Evolutionary conservation across 2,797 vertebrate genomes (phyloP).

Genomic region (Ctenopoma multispine): DNA sequence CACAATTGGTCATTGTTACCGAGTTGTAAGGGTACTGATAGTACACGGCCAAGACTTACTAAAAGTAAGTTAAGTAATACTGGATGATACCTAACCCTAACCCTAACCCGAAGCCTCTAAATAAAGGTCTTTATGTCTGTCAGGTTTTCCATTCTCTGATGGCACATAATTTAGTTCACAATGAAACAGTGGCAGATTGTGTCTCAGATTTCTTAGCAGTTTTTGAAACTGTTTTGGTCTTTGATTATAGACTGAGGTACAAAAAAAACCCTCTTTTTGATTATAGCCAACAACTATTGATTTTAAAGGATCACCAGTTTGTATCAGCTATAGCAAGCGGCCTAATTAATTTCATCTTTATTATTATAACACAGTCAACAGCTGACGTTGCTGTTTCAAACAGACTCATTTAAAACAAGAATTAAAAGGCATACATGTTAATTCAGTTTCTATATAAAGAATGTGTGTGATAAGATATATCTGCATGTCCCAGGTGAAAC

Average conservation of each 20-base stretch:
- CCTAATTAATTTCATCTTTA: no score
- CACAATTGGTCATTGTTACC: slow-evolving; percentile 38
- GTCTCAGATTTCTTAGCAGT: background rate
- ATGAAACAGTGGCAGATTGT: background rate
- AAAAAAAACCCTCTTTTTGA: background rate
- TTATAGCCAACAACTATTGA: background rate
- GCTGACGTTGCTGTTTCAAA: no score
- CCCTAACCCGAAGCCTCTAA: background rate
- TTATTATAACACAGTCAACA: no score
- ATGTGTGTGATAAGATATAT: no score
- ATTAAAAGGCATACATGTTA: background rate
- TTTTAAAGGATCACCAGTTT: background rate
- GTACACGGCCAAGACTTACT: background rate
- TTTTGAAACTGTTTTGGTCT: background rate
- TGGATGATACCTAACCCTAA: no score
- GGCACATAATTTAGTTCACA: background rate
- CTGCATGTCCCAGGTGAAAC: background rate
- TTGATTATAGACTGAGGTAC: background rate
- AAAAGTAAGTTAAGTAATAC: slow-evolving; percentile 13
- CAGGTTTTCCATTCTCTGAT: background rate
- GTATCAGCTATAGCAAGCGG: no score
- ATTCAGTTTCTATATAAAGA: background rate
- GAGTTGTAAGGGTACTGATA: slow-evolving; percentile 13
- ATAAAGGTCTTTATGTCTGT: background rate
- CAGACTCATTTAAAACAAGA: no score